phyloP scores from a whole-genome alignment of 2,113 vertebrate genomes.

The Bambusicola thoracicus region DNA sequence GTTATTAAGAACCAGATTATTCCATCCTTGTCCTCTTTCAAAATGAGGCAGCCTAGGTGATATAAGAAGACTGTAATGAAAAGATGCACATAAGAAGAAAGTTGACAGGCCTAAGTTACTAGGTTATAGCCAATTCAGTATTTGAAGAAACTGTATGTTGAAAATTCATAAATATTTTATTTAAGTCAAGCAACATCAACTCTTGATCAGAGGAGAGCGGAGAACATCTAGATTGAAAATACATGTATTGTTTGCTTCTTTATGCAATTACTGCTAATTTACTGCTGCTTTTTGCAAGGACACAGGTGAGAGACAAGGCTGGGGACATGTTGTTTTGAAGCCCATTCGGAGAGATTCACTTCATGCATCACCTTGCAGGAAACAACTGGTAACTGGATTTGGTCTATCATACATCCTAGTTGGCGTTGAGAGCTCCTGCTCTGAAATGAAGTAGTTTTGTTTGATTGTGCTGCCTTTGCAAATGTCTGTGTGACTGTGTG shows the following conservation, averaged over 20 bases:
- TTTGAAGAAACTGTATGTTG: not conserved
- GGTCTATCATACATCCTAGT: not conserved
- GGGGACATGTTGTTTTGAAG: not conserved
- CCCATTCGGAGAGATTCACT: not conserved
- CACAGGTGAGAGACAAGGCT: not conserved
- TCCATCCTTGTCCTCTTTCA: not conserved
- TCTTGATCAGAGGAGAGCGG: not conserved
- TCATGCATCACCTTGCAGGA: not conserved
- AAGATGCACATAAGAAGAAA: not conserved
- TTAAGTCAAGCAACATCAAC: not conserved
- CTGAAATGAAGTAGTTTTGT: not conserved
- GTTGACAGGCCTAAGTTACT: not conserved
- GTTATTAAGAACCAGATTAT: not conserved
- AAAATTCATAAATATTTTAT: not conserved
- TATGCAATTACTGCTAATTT: rapidly evolving
- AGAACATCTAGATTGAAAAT: not conserved
- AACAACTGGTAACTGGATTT: not conserved
- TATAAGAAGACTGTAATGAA: not conserved
- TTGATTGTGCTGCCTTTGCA: not conserved
- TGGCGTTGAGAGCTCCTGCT: not conserved
- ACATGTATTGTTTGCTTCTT: not conserved
- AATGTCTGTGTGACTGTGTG: not conserved
- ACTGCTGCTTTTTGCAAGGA: not conserved
- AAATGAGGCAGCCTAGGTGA: not conserved
- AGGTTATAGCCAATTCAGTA: not conserved